A percentile compares a stretch with the other conserved stretches of the same genome.
phyloP scores from a whole-genome alignment of 64 coral and sea anemone genomes.

The Pocillopora damicornis region DNA sequence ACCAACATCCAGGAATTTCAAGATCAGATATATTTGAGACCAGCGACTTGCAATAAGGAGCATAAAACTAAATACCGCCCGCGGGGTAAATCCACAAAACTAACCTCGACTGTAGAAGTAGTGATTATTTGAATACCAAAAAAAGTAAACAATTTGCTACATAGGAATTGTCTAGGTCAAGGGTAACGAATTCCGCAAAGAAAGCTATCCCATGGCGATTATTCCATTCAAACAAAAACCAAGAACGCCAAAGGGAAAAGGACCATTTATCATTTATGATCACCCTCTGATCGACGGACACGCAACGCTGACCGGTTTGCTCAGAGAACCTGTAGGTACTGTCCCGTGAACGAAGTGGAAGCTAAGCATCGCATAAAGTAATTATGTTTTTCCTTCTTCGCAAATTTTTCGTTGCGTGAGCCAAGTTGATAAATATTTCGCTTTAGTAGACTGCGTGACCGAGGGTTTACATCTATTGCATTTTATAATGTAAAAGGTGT shows the following conservation, averaged over 20 bases:
- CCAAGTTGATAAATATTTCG: conserved; percentile 30
- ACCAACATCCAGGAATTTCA: neutral
- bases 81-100: neutral
- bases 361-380: neutral
- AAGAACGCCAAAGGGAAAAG: neutral
- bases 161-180: conserved; percentile 4
- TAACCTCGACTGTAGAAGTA: neutral
- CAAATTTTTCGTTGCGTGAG: conserved; percentile 53
- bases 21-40: too few relatives aligned
- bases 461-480: conserved; percentile 55
- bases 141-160: conserved; percentile 1
- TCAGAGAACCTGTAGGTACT: neutral
- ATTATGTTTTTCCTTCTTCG: conserved; percentile 9
- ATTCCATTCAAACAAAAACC: neutral
- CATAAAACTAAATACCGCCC: neutral
- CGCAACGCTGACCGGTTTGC: conserved; percentile 10
- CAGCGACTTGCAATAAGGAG: neutral
- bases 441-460: conserved; percentile 67
- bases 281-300: neutral
- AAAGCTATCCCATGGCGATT: neutral
- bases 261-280: conserved; percentile 5
- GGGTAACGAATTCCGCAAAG: conserved; percentile 23
- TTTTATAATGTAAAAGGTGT: conserved; percentile 76
- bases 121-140: conserved; percentile 14
- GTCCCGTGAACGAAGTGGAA: neutral